These are phyloP conservation scores for Meloidogyne chitwoodi DNA, from an alignment of 1,140 invertebrate genomes.

Conservation along the genomic window DNA sequence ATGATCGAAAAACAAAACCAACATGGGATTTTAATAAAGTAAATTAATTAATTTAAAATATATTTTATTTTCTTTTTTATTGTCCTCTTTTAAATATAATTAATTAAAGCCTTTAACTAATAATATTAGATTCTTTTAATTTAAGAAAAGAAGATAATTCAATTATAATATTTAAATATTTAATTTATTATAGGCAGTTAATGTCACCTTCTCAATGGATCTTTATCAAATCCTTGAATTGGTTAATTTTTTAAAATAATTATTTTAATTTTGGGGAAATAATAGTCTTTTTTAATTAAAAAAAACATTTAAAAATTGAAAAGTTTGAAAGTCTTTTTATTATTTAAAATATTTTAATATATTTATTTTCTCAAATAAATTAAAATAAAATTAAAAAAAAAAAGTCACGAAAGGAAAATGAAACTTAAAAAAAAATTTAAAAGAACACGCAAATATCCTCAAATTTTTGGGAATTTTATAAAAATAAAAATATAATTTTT, in stretches of 20 bases:
- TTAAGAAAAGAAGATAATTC: too few relatives aligned
- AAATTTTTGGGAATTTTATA: too few relatives aligned
- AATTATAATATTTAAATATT: too few relatives aligned
- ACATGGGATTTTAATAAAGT: constrained; percentile 49
- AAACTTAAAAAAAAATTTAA: background rate
- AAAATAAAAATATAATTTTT: too few relatives aligned
- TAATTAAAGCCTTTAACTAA: too few relatives aligned
- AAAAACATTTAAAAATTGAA: background rate
- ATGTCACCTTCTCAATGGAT: constrained; percentile 58
- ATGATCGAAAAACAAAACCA: constrained; percentile 53
- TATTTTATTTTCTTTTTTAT: too few relatives aligned
- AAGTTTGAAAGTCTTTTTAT: background rate
- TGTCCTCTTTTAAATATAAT: too few relatives aligned
- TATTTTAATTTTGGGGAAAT: background rate
- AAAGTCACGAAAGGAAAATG: background rate
- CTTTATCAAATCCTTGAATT: constrained; percentile 58
- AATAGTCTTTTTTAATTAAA: too few relatives aligned
- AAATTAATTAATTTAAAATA: background rate
- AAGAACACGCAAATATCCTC: too few relatives aligned
- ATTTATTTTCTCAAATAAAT: background rate
- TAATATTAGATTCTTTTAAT: too few relatives aligned
- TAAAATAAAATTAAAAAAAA: background rate
- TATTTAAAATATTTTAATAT: too few relatives aligned
- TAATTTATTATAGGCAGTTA: constrained; percentile 36
- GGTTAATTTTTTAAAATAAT: constrained; percentile 33